These are phyloP conservation scores for Falco peregrinus DNA, from an alignment of 2,797 vertebrate genomes.

Conservation along the genomic window DNA sequence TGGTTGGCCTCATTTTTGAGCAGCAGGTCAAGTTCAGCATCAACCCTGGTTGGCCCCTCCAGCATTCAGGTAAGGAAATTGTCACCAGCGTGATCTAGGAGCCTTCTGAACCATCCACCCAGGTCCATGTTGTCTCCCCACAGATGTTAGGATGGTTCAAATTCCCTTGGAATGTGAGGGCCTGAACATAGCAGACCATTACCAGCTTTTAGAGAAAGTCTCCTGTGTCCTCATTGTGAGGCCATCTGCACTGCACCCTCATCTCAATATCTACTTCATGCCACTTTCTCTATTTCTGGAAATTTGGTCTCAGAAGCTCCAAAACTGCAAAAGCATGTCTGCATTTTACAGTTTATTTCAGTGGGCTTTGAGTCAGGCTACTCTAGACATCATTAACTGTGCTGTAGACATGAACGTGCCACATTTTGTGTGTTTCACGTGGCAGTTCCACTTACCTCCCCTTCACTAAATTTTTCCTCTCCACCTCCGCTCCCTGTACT, in stretches of 20 bases:
- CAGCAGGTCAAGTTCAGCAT: not conserved
- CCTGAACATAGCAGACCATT: not conserved
- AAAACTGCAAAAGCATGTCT: not conserved
- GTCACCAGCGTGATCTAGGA: not conserved
- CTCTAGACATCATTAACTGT: not conserved
- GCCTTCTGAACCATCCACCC: not conserved
- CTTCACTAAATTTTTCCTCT: not conserved
- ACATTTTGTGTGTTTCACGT: not conserved
- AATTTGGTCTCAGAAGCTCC: not conserved
- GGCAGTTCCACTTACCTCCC: not conserved
- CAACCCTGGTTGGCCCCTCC: not conserved
- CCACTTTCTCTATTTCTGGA: not conserved
- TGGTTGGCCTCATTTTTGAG: not conserved
- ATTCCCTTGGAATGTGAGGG: not conserved
- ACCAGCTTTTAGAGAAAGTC: not conserved
- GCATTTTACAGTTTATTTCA: not conserved
- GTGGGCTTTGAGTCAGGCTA: not conserved
- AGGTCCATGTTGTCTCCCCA: not conserved
- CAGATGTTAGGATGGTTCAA: not conserved
- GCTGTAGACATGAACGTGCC: not conserved
- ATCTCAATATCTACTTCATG: not conserved
- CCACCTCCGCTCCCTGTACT: not conserved
- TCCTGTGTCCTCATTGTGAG: not conserved
- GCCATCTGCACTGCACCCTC: accelerated
- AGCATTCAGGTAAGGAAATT: not conserved